These are phyloP conservation scores for Acestrorhynchus altus DNA, from an alignment of 2,797 vertebrate genomes.

Conservation along the genomic window DNA sequence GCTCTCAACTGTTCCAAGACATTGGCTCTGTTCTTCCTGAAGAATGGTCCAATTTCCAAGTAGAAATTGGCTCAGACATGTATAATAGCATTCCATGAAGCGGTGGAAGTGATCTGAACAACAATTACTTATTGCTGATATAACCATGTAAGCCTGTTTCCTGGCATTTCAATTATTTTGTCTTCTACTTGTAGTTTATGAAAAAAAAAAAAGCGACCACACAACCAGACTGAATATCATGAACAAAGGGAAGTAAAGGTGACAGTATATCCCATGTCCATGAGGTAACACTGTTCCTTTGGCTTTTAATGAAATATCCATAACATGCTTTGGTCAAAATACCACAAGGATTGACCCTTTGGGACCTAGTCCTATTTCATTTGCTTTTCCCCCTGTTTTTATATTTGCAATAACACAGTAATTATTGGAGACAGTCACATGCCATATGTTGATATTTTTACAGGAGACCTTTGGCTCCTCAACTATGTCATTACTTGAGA, in stretches of 20 bases:
- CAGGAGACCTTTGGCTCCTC: too few species aligned
- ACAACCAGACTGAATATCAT: neutral
- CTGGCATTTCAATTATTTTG: constrained; percentile 13
- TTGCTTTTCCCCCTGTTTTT: too few species aligned
- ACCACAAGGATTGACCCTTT: too few species aligned
- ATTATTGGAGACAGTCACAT: too few species aligned
- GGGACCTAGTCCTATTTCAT: too few species aligned
- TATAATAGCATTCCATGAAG: constrained; percentile 20
- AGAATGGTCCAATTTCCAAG: constrained; percentile 1
- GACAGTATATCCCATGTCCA: neutral
- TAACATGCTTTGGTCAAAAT: too few species aligned
- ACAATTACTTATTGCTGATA: constrained; percentile 28
- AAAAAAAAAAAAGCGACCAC: neutral
- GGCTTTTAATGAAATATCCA: too few species aligned
- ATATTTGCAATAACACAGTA: too few species aligned
- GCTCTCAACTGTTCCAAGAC: neutral
- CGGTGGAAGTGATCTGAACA: neutral
- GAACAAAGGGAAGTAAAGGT: neutral
- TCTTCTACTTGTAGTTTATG: neutral
- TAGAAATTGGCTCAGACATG: neutral
- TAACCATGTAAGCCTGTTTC: neutral
- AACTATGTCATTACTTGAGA: too few species aligned
- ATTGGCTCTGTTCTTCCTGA: constrained; percentile 2
- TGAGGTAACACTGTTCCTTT: too few species aligned
- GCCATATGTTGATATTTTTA: too few species aligned